These are phyloP conservation scores for Micromesistius poutassou DNA, from an alignment of 2,797 vertebrate genomes.

Conservation along the genomic window DNA sequence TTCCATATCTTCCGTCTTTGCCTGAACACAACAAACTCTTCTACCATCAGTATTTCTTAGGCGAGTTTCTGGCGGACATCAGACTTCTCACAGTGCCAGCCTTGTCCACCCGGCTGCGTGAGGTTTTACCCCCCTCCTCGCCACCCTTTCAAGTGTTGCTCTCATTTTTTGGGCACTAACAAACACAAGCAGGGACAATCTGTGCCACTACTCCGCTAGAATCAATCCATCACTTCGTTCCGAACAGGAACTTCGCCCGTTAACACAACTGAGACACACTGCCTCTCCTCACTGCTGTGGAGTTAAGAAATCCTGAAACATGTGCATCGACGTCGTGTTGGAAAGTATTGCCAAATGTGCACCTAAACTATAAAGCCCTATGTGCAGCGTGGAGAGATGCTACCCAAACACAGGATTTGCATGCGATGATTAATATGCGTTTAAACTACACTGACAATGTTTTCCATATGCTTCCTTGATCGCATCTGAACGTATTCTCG, in stretches of 20 bases:
- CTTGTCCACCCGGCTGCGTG: slow-evolving; percentile 16
- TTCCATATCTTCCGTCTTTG: background rate
- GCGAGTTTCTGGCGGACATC: background rate
- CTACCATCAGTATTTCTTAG: background rate
- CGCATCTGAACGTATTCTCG: background rate
- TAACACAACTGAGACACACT: background rate
- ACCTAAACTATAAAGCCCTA: background rate
- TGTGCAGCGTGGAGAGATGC: background rate
- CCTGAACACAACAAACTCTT: background rate
- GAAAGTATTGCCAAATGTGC: background rate
- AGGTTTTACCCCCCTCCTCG: slow-evolving; percentile 5
- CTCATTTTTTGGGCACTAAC: slow-evolving; percentile 26
- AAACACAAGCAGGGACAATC: slow-evolving; percentile 13
- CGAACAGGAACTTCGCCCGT: background rate
- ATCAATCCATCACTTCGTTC: background rate
- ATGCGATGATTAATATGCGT: background rate
- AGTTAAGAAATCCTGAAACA: background rate
- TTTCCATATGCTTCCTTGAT: background rate
- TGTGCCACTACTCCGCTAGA: background rate
- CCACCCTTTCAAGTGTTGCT: slow-evolving; percentile 32
- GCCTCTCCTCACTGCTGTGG: background rate
- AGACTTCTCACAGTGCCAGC: slow-evolving; percentile 9
- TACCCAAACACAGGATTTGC: background rate
- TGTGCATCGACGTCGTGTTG: background rate
- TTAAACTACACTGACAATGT: background rate